Conservation (phyloP, 92 coral and sea anemone genomes). For the Pocillopora grandis region DNA sequence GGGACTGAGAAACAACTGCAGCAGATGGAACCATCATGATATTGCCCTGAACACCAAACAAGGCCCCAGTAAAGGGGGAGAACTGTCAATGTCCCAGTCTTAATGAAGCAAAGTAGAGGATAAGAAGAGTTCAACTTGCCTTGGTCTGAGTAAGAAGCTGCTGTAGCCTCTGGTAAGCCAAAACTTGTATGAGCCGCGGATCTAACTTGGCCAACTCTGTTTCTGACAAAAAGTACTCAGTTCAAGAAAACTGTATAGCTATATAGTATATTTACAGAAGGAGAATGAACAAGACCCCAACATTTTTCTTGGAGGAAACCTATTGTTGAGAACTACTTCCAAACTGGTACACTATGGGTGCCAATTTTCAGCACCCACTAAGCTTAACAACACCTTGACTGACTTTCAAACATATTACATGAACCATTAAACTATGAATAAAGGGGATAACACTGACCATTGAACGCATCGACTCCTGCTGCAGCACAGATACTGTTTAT, state of each 20-base stretch:
- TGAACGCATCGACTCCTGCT: conserved; percentile 94
- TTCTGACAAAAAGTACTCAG: conserved; percentile 53
- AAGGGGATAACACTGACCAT: conserved; percentile 73
- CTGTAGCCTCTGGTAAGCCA: conserved; percentile 95
- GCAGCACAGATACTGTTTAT: conserved; percentile 97
- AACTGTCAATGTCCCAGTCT: neutral
- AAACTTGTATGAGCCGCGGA: conserved; percentile 90
- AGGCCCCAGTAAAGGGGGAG: neutral
- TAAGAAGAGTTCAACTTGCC: conserved; percentile 35
- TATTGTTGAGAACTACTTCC: too few species aligned
- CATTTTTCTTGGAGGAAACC: too few species aligned
- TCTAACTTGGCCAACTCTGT: conserved; percentile 97
- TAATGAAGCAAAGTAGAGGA: too few species aligned
- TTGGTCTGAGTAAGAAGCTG: conserved; percentile 94
- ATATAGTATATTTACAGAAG: too few species aligned
- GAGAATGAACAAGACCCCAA: neutral
- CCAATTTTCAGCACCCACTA: too few species aligned
- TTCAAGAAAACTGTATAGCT: conserved; percentile 24
- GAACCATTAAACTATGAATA: neutral
- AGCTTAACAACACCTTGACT: too few species aligned
- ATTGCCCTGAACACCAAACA: too few species aligned
- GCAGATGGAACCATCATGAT: too few species aligned
- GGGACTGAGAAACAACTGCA: too few species aligned
- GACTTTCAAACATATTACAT: too few species aligned
- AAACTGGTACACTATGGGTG: too few species aligned